Base-by-base conservation (phyloP, 2,888 invertebrate species). In the Mythimna pallens region DNA sequence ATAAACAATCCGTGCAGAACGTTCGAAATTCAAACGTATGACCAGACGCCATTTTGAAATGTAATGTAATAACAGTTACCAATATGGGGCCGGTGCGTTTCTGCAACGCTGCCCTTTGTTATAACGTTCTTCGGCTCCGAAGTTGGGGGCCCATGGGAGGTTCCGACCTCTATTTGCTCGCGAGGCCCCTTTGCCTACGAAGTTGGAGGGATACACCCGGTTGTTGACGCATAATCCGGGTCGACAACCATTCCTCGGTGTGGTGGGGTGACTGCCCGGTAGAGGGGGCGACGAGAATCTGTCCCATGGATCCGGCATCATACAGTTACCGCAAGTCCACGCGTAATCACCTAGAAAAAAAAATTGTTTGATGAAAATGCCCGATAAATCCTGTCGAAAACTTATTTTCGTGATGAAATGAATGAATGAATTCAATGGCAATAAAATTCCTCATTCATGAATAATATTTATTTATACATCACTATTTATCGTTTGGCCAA, bases 381-480 rank as follows among this genome's bases (percentile, higher is more conserved):
- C 8, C 10, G 3, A 36, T 43, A 22, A 22, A 9, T 52, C 1
- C 47, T 17, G 47, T 17, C 43, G 5, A 6, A 12, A 3, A 36
- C 34, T 36, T 59, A 52, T 8, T 62, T 22, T 20, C 17, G 8
- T 30, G 17, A 59, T 14, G 10, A 65, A 47, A 50, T 50, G 50
- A 65, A 59, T 22, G 65, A 64, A 67, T n/a, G 22, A 54, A 62
- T 71, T 65, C 34, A 68, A 65, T 74, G 36, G 65, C 62, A 66
- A 80, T 84, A 83, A 84, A 90, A 88, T 84, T 77, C 89, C 83
- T 82, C 52, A 12, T 68, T 90, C 89, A 84, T 92, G 89, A 91
- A 91, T 93, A 91, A 89, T 94, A 92, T 94, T 95, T 94, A 95
- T 95, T 95, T 92, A 91, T 92, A 94, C 92, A 93, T 91, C 89